Evolutionary conservation across 1,140 invertebrate species (phyloP).

Genomic region (Calephelis virginiensis): DNA sequence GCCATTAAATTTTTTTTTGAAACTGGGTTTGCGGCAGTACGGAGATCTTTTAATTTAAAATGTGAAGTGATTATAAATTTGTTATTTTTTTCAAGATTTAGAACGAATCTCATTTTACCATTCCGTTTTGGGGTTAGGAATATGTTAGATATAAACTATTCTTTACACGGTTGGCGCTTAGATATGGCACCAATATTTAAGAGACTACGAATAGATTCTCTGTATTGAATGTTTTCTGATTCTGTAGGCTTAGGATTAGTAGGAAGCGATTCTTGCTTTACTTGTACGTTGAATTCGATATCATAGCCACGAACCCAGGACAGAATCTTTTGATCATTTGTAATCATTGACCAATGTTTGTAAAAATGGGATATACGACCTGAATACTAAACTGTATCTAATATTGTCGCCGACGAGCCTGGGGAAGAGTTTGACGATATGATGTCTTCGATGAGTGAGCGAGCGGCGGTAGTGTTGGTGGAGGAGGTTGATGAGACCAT

Average conservation of each 20-base stretch:
- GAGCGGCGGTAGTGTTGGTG: not conserved
- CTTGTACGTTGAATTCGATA: slow-evolving; percentile 10
- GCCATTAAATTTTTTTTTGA: too few species aligned
- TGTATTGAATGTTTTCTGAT: slow-evolving; percentile 1
- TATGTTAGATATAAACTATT: slow-evolving; percentile 28
- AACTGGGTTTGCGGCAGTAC: too few species aligned
- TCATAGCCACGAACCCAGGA: slow-evolving; percentile 29
- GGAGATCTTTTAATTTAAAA: too few species aligned
- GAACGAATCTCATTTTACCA: slow-evolving; percentile 25
- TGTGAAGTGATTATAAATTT: slow-evolving; percentile 24
- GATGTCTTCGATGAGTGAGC: slow-evolving; percentile 8
- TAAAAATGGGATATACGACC: slow-evolving; percentile 18
- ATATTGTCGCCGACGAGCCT: slow-evolving; percentile 11
- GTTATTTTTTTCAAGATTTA: slow-evolving; percentile 25
- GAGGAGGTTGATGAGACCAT: not conserved
- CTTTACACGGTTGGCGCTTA: slow-evolving; percentile 18
- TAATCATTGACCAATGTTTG: slow-evolving; percentile 19
- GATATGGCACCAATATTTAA: slow-evolving; percentile 24
- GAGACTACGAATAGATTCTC: slow-evolving; percentile 22
- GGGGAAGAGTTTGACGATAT: not conserved
- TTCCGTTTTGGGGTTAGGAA: slow-evolving; percentile 32
- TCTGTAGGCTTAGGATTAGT: not conserved
- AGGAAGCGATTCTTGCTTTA: slow-evolving; percentile 8
- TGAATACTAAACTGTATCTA: slow-evolving; percentile 27
- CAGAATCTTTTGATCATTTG: slow-evolving; percentile 20